These are phyloP conservation scores for Clunio marinus DNA, from an alignment of 2,888 invertebrate genomes.

Conservation along the genomic window DNA sequence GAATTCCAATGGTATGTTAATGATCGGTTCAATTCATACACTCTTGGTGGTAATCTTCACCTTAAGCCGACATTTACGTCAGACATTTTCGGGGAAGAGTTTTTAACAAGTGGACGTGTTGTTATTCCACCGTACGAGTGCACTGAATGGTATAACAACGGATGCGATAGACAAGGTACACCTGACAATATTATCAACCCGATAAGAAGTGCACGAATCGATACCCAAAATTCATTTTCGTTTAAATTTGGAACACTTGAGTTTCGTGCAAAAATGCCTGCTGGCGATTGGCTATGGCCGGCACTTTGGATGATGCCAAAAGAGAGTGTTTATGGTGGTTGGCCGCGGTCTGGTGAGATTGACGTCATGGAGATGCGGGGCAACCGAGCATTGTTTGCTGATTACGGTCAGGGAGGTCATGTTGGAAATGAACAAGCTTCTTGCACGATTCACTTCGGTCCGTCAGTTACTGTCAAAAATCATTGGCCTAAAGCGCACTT, in stretches of 20 bases:
- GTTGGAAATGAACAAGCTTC: constrained; percentile 59
- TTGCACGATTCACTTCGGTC: constrained; percentile 66
- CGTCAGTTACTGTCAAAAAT: constrained; percentile 55
- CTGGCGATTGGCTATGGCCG: constrained; percentile 60
- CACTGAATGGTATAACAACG: constrained; percentile 57
- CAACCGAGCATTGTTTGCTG: constrained; percentile 52
- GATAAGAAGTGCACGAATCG: constrained; percentile 62
- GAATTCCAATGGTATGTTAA: too few relatives aligned
- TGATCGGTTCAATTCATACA: too few relatives aligned
- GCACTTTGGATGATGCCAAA: not conserved
- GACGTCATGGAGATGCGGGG: constrained; percentile 66
- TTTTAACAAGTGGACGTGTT: too few relatives aligned
- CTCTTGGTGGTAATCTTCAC: too few relatives aligned
- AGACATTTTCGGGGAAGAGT: too few relatives aligned
- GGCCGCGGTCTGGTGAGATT: constrained; percentile 71
- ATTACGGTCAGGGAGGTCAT: constrained; percentile 51
- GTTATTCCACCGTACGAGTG: too few relatives aligned
- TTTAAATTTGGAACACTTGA: constrained; percentile 64
- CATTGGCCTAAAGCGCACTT: constrained; percentile 15
- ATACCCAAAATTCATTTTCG: constrained; percentile 59
- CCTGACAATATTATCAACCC: constrained; percentile 58
- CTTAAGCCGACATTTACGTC: too few relatives aligned
- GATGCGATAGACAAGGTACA: constrained; percentile 58
- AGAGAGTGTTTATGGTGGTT: constrained; percentile 55
- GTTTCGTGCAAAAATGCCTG: constrained; percentile 63